Percentiles rank a stretch among this genome's conserved stretches.
phyloP scores from a whole-genome alignment of 2,113 vertebrate genomes.

The Prionailurus viverrinus region DNA sequence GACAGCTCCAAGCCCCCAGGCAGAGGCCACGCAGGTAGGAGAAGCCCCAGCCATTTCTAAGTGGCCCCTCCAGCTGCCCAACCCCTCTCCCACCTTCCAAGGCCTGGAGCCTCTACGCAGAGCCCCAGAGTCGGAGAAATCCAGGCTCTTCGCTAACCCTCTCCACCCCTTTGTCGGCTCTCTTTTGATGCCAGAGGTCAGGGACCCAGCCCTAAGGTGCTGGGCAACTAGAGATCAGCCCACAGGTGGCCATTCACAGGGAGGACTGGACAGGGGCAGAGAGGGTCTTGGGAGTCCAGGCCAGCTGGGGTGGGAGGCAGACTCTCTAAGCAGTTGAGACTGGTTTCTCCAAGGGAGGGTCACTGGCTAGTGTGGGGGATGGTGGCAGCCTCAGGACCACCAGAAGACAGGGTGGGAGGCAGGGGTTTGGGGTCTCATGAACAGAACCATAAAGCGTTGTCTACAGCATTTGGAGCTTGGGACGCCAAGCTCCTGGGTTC shows the following conservation, averaged over 20 bases:
- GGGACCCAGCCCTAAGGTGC: background rate
- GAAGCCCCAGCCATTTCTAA: background rate
- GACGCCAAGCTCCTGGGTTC: background rate
- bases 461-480: background rate
- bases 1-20: background rate
- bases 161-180: background rate
- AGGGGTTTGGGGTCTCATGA: fast-evolving
- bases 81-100: background rate
- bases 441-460: background rate
- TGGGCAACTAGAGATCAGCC: background rate
- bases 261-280: background rate
- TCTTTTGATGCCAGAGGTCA: background rate
- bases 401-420: background rate
- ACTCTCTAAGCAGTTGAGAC: background rate
- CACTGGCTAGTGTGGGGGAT: background rate
- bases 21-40: conserved; percentile 73
- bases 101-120: background rate
- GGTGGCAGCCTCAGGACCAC: background rate
- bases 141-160: background rate
- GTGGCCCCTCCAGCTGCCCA: background rate
- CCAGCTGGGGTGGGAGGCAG: background rate
- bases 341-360: background rate
- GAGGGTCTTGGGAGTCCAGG: too few relatives aligned
- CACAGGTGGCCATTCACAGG: background rate
- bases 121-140: background rate